phyloP scores from a whole-genome alignment of 1,140 invertebrate species.

The Reticulitermes speratus region DNA sequence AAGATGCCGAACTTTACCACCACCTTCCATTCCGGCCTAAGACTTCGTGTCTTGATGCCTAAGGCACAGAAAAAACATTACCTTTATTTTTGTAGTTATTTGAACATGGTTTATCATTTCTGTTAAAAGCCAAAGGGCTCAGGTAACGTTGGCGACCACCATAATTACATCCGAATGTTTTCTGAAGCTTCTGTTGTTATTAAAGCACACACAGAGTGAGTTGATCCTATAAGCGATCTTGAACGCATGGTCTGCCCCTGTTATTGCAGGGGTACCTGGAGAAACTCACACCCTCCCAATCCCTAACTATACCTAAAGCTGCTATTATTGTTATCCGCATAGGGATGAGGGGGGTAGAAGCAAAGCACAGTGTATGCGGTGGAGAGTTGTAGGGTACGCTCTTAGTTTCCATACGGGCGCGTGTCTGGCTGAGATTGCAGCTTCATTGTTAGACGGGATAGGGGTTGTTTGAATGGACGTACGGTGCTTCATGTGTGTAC shows the following conservation, averaged over 20 bases:
- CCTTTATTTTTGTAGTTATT: too few relatives aligned
- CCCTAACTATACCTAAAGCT: background rate
- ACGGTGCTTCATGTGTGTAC: background rate
- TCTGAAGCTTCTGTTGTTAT: background rate
- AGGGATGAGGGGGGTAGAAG: background rate
- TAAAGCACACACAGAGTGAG: background rate
- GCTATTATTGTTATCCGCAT: background rate
- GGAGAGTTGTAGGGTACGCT: too few relatives aligned
- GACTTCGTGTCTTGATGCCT: too few relatives aligned
- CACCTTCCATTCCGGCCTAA: too few relatives aligned
- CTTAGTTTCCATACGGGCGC: background rate
- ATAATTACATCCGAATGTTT: background rate
- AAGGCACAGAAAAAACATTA: too few relatives aligned
- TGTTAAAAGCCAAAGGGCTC: too few relatives aligned
- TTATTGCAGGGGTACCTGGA: background rate
- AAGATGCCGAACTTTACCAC: too few relatives aligned
- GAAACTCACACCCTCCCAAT: background rate
- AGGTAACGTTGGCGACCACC: too few relatives aligned
- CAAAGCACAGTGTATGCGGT: background rate
- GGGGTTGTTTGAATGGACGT: background rate
- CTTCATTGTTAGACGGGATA: background rate
- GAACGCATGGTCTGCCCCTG: background rate
- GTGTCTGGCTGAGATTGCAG: background rate
- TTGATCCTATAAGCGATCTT: background rate
- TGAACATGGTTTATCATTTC: too few relatives aligned